A percentile compares a stretch with the other conserved stretches of the same genome.
These are phyloP conservation scores for Chloroceryle aenea DNA, from an alignment of 2,113 vertebrate species.

Conservation along the genomic window DNA sequence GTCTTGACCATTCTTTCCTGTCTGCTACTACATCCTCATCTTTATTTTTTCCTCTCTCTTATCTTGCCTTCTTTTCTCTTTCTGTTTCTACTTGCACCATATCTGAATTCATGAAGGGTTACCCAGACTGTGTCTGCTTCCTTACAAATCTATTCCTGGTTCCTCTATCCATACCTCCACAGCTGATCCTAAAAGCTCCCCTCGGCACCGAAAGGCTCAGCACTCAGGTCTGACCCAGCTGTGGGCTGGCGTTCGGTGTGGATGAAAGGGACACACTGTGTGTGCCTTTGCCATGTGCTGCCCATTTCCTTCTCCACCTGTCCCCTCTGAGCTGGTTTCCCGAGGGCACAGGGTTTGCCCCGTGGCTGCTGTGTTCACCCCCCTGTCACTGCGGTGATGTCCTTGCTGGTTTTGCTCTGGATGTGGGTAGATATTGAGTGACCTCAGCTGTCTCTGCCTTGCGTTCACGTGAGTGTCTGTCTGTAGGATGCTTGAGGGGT, in stretches of 20 bases:
- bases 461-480: accelerated
- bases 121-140: neutral
- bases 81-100: neutral
- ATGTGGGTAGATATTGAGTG: accelerated
- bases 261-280: neutral
- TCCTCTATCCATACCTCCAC: neutral
- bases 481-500: neutral
- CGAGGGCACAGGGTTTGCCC: neutral
- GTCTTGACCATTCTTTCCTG: neutral
- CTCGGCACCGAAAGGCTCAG: neutral
- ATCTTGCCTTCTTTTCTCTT: neutral
- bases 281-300: accelerated
- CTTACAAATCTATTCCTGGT: neutral
- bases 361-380: neutral
- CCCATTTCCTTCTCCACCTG: accelerated
- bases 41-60: neutral
- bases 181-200: neutral
- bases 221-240: neutral
- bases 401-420: neutral
- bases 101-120: neutral
- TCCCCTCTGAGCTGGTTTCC: neutral
- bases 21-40: neutral
- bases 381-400: neutral
- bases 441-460: neutral
- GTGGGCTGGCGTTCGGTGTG: neutral